Conservation (phyloP, 1,140 invertebrate genomes). For the Drosophila willistoni region DNA sequence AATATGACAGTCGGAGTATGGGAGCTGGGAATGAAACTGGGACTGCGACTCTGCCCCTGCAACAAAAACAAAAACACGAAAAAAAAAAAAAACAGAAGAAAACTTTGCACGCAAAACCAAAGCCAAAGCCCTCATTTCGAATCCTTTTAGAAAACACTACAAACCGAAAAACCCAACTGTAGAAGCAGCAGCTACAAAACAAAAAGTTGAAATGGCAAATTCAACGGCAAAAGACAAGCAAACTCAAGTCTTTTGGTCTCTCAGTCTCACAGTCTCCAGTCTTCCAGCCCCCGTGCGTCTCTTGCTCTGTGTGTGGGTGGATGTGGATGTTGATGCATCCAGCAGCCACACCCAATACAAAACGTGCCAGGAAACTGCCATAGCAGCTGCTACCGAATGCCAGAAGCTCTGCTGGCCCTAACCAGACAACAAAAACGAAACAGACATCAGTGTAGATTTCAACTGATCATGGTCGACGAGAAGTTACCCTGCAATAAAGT, state of each 20-base stretch:
- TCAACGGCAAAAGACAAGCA: constrained; percentile 65
- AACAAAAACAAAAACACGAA: constrained; percentile 17
- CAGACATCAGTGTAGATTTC: not conserved
- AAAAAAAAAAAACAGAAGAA: constrained; percentile 11
- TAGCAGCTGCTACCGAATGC: constrained; percentile 43
- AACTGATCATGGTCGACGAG: not conserved
- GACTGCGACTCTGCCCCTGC: too few relatives aligned
- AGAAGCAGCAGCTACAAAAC: constrained; percentile 31
- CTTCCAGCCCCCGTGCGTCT: not conserved
- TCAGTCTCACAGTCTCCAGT: constrained; percentile 23
- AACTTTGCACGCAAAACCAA: constrained; percentile 69
- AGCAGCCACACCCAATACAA: constrained; percentile 63
- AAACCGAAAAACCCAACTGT: constrained; percentile 34
- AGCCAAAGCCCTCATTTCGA: constrained; percentile 55
- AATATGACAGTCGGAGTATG: constrained; percentile 27
- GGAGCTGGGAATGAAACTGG: not conserved
- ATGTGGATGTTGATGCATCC: constrained; percentile 32
- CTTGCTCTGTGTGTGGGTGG: constrained; percentile 17
- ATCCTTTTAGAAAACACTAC: constrained; percentile 64
- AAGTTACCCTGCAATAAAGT: constrained; percentile 1
- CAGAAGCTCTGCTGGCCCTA: constrained; percentile 48
- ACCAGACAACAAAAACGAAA: constrained; percentile 21
- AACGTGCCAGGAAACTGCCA: constrained; percentile 58
- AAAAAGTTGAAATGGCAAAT: constrained; percentile 70
- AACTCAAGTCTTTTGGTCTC: constrained; percentile 27